Percentiles rank a stretch among this genome's conserved stretches.
These are phyloP conservation scores for Illadopsis cleaveri DNA, from an alignment of 2,113 vertebrate genomes.

Conservation along the genomic window DNA sequence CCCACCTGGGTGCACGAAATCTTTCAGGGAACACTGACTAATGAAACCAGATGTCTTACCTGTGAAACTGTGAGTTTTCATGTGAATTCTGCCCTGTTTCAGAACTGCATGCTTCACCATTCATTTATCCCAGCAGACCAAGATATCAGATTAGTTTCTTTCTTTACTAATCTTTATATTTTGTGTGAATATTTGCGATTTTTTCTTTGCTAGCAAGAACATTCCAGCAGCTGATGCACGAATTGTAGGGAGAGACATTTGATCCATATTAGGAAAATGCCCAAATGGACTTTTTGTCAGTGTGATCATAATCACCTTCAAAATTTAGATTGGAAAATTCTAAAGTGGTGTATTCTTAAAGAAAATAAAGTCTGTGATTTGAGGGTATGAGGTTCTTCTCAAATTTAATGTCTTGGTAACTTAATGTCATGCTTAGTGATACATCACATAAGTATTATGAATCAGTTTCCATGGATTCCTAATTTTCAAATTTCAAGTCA, in stretches of 20 bases:
- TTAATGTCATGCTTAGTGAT: neutral
- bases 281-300: neutral
- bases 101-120: neutral
- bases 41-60: constrained; percentile 86
- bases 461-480: neutral
- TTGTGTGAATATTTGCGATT: fast-evolving
- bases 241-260: neutral
- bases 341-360: neutral
- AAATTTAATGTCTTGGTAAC: neutral
- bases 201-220: neutral
- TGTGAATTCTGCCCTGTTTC: neutral
- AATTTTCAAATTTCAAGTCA: neutral
- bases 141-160: neutral
- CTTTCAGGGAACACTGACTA: constrained; percentile 86
- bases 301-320: neutral
- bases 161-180: neutral
- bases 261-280: neutral
- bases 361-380: neutral
- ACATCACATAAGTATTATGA: neutral
- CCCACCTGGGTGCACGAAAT: constrained; percentile 86
- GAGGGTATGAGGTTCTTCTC: neutral
- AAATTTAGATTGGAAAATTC: neutral
- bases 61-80: constrained; percentile 81
- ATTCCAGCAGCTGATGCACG: neutral
- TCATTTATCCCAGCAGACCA: neutral